phyloP scores from a whole-genome alignment of 2,888 invertebrate genomes.

The Bombyx huttoni region DNA sequence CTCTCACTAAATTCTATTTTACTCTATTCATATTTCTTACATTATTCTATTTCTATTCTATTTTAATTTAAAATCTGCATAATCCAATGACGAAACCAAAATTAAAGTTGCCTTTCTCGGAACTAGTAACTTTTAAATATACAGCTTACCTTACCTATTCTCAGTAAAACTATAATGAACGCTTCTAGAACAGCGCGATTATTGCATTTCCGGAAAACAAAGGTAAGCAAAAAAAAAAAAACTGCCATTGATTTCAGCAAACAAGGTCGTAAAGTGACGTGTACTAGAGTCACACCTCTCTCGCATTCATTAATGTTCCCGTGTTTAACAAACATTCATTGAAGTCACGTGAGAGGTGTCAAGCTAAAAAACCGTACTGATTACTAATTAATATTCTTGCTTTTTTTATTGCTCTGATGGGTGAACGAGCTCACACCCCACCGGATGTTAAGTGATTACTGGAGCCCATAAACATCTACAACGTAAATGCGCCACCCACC shows the following conservation, averaged over 20 bases:
- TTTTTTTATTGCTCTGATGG: too few relatives aligned
- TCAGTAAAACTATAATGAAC: background rate
- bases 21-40: too few relatives aligned
- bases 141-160: background rate
- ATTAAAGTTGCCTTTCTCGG: too few relatives aligned
- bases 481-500: too few relatives aligned
- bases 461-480: too few relatives aligned
- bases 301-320: conserved; percentile 18
- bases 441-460: too few relatives aligned
- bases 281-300: conserved; percentile 19
- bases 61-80: too few relatives aligned
- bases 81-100: too few relatives aligned
- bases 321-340: conserved; percentile 27
- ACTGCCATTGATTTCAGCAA: conserved; percentile 14
- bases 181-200: background rate
- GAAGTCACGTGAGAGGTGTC: conserved; percentile 19
- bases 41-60: too few relatives aligned
- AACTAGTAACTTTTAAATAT: background rate
- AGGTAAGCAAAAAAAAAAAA: background rate
- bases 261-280: conserved; percentile 24
- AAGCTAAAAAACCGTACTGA: conserved; percentile 2
- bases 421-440: too few relatives aligned
- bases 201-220: background rate
- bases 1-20: too few relatives aligned
- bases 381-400: background rate